Conservation (phyloP, 2,113 vertebrate genomes). For the Glaucomys volans region DNA sequence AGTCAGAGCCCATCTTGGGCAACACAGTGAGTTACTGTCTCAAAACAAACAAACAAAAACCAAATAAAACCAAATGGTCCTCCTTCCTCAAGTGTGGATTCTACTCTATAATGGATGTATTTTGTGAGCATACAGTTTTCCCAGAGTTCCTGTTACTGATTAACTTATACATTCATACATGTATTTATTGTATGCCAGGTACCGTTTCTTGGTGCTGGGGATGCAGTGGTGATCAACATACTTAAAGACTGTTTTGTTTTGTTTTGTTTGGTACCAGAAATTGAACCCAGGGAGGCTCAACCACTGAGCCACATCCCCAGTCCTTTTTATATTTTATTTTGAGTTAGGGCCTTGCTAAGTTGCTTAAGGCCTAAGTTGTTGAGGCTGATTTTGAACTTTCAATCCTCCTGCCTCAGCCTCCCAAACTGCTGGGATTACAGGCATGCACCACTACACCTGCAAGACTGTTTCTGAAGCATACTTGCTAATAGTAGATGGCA, state of each 20-base stretch:
- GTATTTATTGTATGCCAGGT: background rate
- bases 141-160: background rate
- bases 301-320: no score
- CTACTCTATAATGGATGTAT: background rate
- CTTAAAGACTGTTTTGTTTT: background rate
- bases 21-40: background rate
- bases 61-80: background rate
- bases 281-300: no score
- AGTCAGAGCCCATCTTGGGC: background rate
- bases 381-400: no score
- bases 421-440: no score
- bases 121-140: slow-evolving; percentile 4
- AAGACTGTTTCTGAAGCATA: background rate
- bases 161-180: background rate
- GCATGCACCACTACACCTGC: no score
- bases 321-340: no score
- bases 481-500: background rate
- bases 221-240: background rate
- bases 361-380: no score
- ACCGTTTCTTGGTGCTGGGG: background rate
- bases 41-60: background rate
- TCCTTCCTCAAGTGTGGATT: background rate
- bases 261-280: no score
- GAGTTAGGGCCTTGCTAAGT: no score
- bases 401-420: no score